These are phyloP conservation scores for Megalops cyprinoides DNA, from an alignment of 2,797 vertebrate species.

Conservation along the genomic window DNA sequence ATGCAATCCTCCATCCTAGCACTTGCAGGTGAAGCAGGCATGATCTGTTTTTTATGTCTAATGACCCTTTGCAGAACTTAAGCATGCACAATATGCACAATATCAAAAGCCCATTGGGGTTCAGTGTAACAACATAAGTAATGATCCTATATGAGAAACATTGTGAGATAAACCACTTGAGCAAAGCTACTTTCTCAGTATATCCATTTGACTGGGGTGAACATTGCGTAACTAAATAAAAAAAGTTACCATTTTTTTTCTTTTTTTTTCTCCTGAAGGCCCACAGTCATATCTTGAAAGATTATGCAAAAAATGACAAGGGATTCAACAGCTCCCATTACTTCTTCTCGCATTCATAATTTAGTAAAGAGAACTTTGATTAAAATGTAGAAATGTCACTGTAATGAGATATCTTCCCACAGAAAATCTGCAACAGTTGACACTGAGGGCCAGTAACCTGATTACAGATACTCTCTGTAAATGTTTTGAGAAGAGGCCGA, in stretches of 20 bases:
- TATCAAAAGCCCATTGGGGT: not conserved
- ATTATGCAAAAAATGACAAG: conserved; percentile 44
- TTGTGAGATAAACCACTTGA: not conserved
- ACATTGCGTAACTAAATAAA: not conserved
- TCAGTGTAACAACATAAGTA: not conserved
- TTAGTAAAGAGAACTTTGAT: conserved; percentile 50
- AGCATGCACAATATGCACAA: not conserved
- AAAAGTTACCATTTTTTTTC: not conserved
- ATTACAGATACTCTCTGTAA: not conserved
- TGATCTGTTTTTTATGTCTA: not conserved
- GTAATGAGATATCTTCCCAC: conserved; percentile 38
- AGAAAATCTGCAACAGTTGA: conserved; percentile 1
- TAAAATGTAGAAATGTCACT: conserved; percentile 39
- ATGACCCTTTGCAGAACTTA: not conserved
- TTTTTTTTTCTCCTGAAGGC: conserved; percentile 16
- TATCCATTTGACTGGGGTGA: not conserved
- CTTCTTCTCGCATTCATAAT: conserved; percentile 48
- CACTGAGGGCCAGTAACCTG: not conserved
- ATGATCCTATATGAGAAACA: not conserved
- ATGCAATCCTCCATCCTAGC: not conserved
- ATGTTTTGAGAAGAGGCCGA: not conserved
- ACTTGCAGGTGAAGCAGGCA: not conserved
- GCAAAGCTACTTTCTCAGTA: not conserved
- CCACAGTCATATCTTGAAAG: conserved; percentile 37
- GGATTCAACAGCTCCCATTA: conserved; percentile 49